Evolutionary conservation across 23 tunicate genomes (phyloP).

Genomic region (Diplosoma virens): DNA sequence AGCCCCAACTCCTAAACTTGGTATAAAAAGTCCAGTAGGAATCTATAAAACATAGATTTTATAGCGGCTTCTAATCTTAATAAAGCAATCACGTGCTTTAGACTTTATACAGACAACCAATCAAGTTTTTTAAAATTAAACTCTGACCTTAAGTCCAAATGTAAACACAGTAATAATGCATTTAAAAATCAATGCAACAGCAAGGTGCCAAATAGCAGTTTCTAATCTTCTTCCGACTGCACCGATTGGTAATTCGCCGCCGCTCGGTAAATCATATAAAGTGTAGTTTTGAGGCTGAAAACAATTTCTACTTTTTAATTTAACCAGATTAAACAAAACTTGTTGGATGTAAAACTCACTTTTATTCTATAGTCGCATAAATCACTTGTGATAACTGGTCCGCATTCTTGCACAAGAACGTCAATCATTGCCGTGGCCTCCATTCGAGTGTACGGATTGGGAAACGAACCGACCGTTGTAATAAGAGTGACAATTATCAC

Average conservation of each 20-base stretch:
- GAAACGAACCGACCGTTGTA: constrained; percentile 72
- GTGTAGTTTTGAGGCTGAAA: constrained; percentile 26
- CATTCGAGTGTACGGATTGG: constrained; percentile 85
- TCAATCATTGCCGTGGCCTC: constrained; percentile 76
- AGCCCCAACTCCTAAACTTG: constrained; percentile 91
- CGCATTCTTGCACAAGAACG: constrained; percentile 74
- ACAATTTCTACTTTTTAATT: no score
- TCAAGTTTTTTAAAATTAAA: neutral
- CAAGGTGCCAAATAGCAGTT: constrained; percentile 86
- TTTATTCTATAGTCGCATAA: constrained; percentile 58
- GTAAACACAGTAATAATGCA: constrained; percentile 85
- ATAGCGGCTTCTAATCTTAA: neutral
- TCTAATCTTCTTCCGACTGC: constrained; percentile 54
- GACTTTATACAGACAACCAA: neutral
- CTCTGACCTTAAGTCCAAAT: constrained; percentile 87
- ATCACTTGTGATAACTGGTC: constrained; percentile 39
- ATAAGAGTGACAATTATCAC: constrained; percentile 84
- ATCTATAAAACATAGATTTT: constrained; percentile 17
- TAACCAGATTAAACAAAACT: no score
- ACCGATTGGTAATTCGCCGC: constrained; percentile 19
- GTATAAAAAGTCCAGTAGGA: constrained; percentile 96
- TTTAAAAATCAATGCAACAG: constrained; percentile 70
- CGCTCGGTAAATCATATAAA: neutral
- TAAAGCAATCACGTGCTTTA: neutral
- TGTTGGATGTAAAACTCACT: no score